Base-by-base conservation (phyloP, 2,888 invertebrate genomes). In the Parasteatoda lunata region DNA sequence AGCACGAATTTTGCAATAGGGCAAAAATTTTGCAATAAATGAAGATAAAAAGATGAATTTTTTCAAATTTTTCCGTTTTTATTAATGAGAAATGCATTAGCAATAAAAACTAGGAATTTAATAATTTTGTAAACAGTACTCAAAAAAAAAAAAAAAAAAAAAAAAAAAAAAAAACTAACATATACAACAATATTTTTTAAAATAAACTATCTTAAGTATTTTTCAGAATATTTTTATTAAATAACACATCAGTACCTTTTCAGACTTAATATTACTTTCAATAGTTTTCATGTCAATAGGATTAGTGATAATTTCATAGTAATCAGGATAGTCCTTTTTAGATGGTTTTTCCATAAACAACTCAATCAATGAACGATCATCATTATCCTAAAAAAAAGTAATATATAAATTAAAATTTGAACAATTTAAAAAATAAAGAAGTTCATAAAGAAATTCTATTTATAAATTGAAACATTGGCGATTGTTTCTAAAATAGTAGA, bases 281-380 rank as follows among this genome's bases (percentile, higher is more conserved):
- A 98, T 98, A 80, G 96, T 97, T 82, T 96, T 94, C 95, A 98
- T 97, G 92, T 98, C 98, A 80, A 98, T 97, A 0, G 98, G 98
- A 90, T 96, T 96, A 52, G 95, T 94, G 89, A 98, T 98, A 1
- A 98, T 95, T 92, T 96, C 96, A 92, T 98, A 98, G 92, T 98
- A 98, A 91, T 97, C 97, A 0, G 98, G 97, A 91, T 98, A 98
- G 54, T 97, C 93, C 91, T 98, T 97, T 92, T 96, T 96, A 51
- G 97, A 97, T 0, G 99, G 99, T 91, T 98, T 97, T 92, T 97
- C 97, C 96, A 98, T 96, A 91, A 99, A 99, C 90, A 97, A 94
- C 83, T 97, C 93, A 93, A 98, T 96, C 0, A 97, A 96, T 90
- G 96, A 95, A 13, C 98, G 94, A 0, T 96, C 97, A 90, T 95